phyloP scores from a whole-genome alignment of 1,140 invertebrate species.

The Pentalonia nigronervosa region DNA sequence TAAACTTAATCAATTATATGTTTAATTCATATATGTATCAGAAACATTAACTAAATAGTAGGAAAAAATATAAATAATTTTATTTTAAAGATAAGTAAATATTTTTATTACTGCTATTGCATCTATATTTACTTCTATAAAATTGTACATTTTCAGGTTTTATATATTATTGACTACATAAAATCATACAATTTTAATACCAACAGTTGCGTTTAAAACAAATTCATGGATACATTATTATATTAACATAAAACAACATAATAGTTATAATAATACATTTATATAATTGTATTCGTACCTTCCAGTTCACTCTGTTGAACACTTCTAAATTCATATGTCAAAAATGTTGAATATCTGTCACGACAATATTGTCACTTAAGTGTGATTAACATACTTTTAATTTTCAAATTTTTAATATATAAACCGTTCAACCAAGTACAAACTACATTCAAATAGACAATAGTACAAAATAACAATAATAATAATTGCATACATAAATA shows the following conservation, averaged over 20 bases:
- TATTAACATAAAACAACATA: background rate
- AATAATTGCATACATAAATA: background rate
- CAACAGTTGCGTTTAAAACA: background rate
- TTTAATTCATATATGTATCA: too few species aligned
- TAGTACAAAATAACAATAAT: background rate
- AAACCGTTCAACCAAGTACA: background rate
- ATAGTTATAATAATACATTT: background rate
- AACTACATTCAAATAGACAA: background rate
- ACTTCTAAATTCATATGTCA: conserved; percentile 65
- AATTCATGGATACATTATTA: background rate
- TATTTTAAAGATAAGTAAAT: too few species aligned
- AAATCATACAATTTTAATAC: background rate
- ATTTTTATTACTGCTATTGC: background rate
- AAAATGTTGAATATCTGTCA: conserved; percentile 15
- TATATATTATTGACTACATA: background rate
- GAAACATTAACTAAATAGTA: too few species aligned
- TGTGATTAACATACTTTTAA: conserved; percentile 19
- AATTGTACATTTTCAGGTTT: background rate
- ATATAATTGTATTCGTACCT: conserved; percentile 63
- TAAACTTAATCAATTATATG: too few species aligned
- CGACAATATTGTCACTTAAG: background rate
- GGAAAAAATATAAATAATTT: too few species aligned
- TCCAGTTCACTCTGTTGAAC: conserved; percentile 65
- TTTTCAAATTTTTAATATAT: background rate
- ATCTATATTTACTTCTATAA: background rate